phyloP scores from a whole-genome alignment of 2,797 vertebrate species.

The Danio jaintianensis region DNA sequence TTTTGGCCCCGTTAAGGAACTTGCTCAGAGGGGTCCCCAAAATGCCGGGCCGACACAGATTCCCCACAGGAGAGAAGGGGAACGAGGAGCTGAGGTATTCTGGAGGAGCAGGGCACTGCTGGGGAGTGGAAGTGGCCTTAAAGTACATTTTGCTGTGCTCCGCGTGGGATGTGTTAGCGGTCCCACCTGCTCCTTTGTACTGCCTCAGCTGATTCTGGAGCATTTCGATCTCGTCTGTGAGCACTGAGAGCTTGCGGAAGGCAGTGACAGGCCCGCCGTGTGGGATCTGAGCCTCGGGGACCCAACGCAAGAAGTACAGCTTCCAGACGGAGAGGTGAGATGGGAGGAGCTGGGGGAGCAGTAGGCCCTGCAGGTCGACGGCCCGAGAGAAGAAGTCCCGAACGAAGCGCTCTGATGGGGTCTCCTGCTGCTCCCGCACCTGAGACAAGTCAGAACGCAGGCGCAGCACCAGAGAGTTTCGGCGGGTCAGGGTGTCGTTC shows the following conservation, averaged over 20 bases:
- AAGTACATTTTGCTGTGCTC: conserved; percentile 83
- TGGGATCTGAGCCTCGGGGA: conserved; percentile 91
- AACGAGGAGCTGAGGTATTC: conserved; percentile 95
- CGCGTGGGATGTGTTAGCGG: conserved; percentile 54
- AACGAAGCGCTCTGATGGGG: conserved; percentile 85
- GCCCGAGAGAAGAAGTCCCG: conserved; percentile 88
- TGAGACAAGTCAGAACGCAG: conserved; percentile 81
- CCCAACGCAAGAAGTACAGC: conserved; percentile 96
- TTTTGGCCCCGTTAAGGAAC: conserved; percentile 94
- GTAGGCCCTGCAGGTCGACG: conserved; percentile 83
- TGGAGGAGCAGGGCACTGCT: conserved; percentile 70
- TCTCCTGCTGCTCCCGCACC: conserved; percentile 71
- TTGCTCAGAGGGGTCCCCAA: conserved; percentile 94
- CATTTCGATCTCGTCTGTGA: conserved; percentile 90
- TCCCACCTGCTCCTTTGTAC: conserved; percentile 73
- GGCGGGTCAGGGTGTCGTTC: conserved; percentile 81
- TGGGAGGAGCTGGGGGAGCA: conserved; percentile 86
- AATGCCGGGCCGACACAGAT: conserved; percentile 89
- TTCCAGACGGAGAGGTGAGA: conserved; percentile 91
- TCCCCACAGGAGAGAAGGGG: conserved; percentile 92
- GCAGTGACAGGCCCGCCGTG: conserved; percentile 85
- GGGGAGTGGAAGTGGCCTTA: conserved; percentile 71
- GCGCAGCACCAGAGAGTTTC: conserved; percentile 85
- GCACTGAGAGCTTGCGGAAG: conserved; percentile 87
- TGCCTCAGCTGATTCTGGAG: conserved; percentile 86